phyloP scores from a whole-genome alignment of 2,888 invertebrate genomes.

The Danaus chrysippus region DNA sequence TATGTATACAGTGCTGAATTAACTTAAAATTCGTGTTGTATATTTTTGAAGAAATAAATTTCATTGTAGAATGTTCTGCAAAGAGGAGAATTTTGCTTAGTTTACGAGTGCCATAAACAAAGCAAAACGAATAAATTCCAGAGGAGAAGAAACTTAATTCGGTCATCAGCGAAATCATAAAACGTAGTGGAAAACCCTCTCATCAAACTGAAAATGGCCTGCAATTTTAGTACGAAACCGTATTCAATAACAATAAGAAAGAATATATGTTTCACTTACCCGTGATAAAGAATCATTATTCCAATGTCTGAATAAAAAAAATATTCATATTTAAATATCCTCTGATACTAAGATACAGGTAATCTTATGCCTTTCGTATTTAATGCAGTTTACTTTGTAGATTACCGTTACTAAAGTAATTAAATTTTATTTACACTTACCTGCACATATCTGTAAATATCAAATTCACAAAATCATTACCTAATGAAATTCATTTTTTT shows the following conservation, averaged over 20 bases:
- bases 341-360: too few species aligned
- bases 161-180: constrained; percentile 6
- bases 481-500: background rate
- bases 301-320: background rate
- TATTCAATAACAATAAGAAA: constrained; percentile 5
- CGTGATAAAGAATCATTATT: background rate
- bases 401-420: background rate
- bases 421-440: constrained; percentile 2
- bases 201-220: constrained; percentile 7
- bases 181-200: background rate
- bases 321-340: background rate
- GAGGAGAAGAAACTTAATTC: constrained; percentile 3
- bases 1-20: background rate
- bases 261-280: background rate
- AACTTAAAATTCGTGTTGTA: background rate
- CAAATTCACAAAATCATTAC: background rate
- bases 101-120: constrained; percentile 1
- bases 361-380: background rate
- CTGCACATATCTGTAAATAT: background rate
- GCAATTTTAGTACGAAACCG: background rate
- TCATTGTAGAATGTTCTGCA: background rate
- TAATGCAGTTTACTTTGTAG: background rate
- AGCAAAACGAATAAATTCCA: constrained; percentile 2
- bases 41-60: background rate
- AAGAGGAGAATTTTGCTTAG: background rate